Base-by-base conservation (phyloP, 1,140 invertebrate genomes). In the Lordiphosa collinella region DNA sequence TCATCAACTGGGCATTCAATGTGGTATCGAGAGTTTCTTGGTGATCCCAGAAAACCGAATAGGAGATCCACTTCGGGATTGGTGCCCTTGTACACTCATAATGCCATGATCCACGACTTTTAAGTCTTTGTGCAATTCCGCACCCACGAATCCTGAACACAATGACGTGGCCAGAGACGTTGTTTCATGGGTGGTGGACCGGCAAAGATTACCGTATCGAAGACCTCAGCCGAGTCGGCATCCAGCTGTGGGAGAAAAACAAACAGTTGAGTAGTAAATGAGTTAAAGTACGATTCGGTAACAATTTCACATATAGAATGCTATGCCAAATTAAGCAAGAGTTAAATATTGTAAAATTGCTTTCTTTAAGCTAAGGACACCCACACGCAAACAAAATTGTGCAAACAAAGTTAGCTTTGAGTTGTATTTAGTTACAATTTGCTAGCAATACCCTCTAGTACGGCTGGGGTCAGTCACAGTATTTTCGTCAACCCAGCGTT, bases 11-110 rank as follows among this genome's bases (percentile, higher is more conserved):
- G 1, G 92, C 91, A 58, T 93, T 93, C n/a, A 99, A 90, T 12
- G 94, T 94, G 3, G 97, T 99, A 73, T 97, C 1, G 94, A 94
- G 22, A 96, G 88, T 89, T 96, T 96, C 86, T 96, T 95, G 90
- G 99, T 99, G 90, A n/a, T 99, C 98, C 94, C 95, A 98, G 90
- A 99, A 99, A 10, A 98, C 98, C 0, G 97, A 99, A 90, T 99
- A 99, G 1, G 96, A 98, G n/a, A 87, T 99, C 98, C 7, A 99
- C 95, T 63, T 98, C 95, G 0, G 97, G 94, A 89, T 98, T 96
- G 2, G 95, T 97, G 11, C 98, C 97, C 90, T 99, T 99, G 89
- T 97, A 95, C 34, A 98, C 93, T n/a, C 89, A 96, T 95, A 16
- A 96, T 92, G 11, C 94, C 93, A 54, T 93, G 92, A 1, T 95